These are phyloP conservation scores for Laterallus jamaicensis DNA, from an alignment of 2,113 vertebrate genomes.

Conservation along the genomic window DNA sequence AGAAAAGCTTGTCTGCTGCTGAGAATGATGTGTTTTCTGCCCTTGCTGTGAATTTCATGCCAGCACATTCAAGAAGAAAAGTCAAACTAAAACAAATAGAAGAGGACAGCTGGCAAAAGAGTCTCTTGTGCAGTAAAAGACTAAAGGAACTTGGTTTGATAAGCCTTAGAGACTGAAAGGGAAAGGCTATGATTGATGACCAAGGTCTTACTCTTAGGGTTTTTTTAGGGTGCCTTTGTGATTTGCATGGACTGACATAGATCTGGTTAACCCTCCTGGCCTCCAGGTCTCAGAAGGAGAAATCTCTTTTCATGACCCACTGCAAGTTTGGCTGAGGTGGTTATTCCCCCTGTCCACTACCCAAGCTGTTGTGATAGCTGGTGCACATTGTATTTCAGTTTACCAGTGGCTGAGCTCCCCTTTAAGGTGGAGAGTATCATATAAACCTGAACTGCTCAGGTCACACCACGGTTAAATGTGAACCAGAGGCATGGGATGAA, in stretches of 20 bases:
- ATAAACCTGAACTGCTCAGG: not conserved
- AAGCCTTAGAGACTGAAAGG: not conserved
- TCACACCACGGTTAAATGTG: not conserved
- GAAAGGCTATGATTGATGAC: not conserved
- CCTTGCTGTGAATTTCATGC: not conserved
- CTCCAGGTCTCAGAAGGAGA: not conserved
- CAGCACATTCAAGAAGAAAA: not conserved
- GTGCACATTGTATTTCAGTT: not conserved
- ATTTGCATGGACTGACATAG: not conserved
- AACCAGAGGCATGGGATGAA: not conserved
- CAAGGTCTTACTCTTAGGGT: accelerated
- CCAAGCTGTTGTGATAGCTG: not conserved
- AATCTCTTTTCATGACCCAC: not conserved
- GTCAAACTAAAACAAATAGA: not conserved
- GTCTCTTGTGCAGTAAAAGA: not conserved
- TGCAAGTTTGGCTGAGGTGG: not conserved
- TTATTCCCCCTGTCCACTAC: not conserved
- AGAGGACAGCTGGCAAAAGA: not conserved
- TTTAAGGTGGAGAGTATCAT: not conserved
- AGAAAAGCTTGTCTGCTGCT: not conserved
- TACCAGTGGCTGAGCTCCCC: not conserved
- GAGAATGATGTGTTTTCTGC: not conserved
- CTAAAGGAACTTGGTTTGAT: not conserved
- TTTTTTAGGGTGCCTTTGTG: not conserved
- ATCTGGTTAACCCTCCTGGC: not conserved